Percentiles rank a stretch among this genome's conserved stretches.
Evolutionary conservation across 2,797 vertebrate species (phyloP).

Genomic region (Perodicticus potto): DNA sequence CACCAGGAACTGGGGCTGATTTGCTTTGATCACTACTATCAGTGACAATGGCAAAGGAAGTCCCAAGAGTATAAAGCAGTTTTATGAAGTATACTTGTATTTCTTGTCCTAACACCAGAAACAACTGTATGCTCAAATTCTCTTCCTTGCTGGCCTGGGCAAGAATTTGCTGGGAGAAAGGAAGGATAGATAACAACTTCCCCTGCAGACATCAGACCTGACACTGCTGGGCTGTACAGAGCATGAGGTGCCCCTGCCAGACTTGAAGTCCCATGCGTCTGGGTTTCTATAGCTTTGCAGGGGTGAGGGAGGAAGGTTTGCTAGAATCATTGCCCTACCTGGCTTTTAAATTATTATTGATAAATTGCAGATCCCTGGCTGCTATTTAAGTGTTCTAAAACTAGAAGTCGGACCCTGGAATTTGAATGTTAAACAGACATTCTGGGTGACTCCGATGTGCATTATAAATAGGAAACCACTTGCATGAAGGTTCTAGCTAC

Average conservation of each 20-base stretch:
- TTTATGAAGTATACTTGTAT: background rate
- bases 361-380: background rate
- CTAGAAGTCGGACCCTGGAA: background rate
- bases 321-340: background rate
- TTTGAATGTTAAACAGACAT: background rate
- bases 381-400: background rate
- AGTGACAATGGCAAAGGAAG: background rate
- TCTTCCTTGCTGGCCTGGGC: background rate
- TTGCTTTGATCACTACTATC: background rate
- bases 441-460: background rate
- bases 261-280: rapidly evolving
- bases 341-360: background rate
- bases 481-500: background rate
- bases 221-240: background rate
- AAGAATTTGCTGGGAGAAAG: background rate
- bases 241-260: background rate
- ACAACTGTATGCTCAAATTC: background rate
- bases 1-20: background rate
- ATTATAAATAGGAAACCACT: background rate
- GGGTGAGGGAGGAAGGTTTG: background rate
- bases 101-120: background rate
- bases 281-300: background rate
- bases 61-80: background rate
- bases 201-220: background rate
- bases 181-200: background rate